A percentile compares a stretch with the other conserved stretches of the same genome.
Conservation (phyloP, 2,888 invertebrate species). For the Ischnus inquisitorius region DNA sequence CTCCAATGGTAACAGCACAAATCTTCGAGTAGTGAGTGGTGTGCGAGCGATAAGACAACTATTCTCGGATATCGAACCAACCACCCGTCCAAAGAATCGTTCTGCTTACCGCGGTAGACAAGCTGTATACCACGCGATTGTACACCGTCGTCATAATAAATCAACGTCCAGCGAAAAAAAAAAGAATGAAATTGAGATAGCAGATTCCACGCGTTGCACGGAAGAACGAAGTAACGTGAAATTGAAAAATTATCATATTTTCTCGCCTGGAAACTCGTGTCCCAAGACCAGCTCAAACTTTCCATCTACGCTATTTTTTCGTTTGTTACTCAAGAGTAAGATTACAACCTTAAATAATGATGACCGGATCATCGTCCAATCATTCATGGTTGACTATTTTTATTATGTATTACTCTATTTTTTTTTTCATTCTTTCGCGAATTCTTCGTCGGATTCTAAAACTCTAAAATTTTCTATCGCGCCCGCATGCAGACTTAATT, state of each 20-base stretch:
- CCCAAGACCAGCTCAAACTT: conserved; percentile 6
- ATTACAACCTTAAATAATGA: background rate
- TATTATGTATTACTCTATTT: too few relatives aligned
- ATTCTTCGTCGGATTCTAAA: too few relatives aligned
- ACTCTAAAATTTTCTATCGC: too few relatives aligned
- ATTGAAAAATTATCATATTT: conserved; percentile 47
- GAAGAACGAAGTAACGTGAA: conserved; percentile 50
- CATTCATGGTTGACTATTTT: too few relatives aligned
- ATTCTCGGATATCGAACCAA: conserved; percentile 38
- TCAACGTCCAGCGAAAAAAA: conserved; percentile 62
- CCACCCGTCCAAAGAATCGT: conserved; percentile 51
- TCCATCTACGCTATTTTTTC: background rate
- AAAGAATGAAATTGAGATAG: conserved; percentile 48
- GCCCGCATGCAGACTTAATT: too few relatives aligned
- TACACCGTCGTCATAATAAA: conserved; percentile 68
- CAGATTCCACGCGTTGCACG: conserved; percentile 63
- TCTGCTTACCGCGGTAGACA: background rate
- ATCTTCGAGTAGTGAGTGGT: conserved; percentile 22
- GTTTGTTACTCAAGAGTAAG: background rate
- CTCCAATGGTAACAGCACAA: conserved; percentile 33
- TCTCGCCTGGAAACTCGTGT: conserved; percentile 11
- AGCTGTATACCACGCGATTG: conserved; percentile 51
- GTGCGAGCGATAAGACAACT: conserved; percentile 54
- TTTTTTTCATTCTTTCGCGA: too few relatives aligned
- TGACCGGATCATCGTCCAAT: too few relatives aligned